A percentile compares a stretch with the other conserved stretches of the same genome.
Conservation (phyloP, 1,140 invertebrate genomes). For the Cherax quadricarinatus region DNA sequence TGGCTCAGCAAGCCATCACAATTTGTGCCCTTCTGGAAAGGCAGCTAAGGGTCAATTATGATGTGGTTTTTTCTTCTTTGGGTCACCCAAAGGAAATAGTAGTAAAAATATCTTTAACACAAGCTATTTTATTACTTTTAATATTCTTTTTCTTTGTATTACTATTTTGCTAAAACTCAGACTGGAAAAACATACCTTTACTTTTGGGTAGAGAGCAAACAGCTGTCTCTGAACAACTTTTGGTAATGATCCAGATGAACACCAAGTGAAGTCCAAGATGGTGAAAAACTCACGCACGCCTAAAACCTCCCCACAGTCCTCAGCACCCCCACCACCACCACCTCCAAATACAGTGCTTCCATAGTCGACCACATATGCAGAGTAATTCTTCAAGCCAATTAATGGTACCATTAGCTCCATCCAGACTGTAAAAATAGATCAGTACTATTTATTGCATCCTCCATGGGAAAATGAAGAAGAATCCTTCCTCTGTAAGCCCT, state of each 20-base stretch:
- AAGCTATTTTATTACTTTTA: too few relatives aligned
- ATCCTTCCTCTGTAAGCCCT: too few relatives aligned
- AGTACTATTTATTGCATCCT: too few relatives aligned
- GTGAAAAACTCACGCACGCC: constrained; percentile 58
- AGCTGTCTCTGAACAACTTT: constrained; percentile 59
- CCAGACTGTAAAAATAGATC: constrained; percentile 47
- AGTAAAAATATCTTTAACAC: too few relatives aligned
- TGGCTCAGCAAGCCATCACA: too few relatives aligned
- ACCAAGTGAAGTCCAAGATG: constrained; percentile 63
- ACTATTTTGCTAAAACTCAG: too few relatives aligned
- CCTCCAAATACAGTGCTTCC: constrained; percentile 51
- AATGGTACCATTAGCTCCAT: constrained; percentile 56
- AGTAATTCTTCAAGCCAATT: constrained; percentile 66
- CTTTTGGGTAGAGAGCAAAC: constrained; percentile 60
- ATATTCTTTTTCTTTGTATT: too few relatives aligned
- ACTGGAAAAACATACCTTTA: constrained; percentile 26
- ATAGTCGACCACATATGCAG: constrained; percentile 58
- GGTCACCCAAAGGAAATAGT: too few relatives aligned
- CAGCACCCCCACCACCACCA: constrained; percentile 34
- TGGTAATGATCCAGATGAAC: constrained; percentile 37
- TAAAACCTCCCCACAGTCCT: constrained; percentile 39
- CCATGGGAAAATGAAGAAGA: too few relatives aligned
- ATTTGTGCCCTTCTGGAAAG: too few relatives aligned
- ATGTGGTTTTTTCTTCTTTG: too few relatives aligned
- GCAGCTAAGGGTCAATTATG: too few relatives aligned